These are phyloP conservation scores for Acronicta psi DNA, from an alignment of 2,888 invertebrate genomes.

Conservation along the genomic window DNA sequence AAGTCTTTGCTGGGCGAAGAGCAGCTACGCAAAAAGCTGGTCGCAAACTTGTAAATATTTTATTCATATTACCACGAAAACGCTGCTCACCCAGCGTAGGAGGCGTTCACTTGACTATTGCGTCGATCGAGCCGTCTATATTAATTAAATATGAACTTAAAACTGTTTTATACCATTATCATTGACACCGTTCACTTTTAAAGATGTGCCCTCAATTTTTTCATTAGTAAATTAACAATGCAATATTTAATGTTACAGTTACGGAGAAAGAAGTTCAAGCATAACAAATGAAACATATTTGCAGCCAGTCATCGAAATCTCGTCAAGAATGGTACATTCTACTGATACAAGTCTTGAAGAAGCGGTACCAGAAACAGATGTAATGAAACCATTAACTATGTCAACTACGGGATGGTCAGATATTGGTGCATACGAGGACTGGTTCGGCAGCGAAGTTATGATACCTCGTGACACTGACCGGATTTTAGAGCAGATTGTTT, in stretches of 20 bases:
- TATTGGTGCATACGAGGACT: conserved; percentile 75
- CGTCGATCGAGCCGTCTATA: no score
- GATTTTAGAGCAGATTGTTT: conserved; percentile 80
- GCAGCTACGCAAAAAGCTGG: conserved; percentile 76
- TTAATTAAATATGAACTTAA: no score
- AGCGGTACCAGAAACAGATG: conserved; percentile 52
- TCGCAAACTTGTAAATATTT: conserved; percentile 74
- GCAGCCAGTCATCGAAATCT: conserved; percentile 38
- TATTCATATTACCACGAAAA: background rate
- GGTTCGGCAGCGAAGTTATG: conserved; percentile 74
- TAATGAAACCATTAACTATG: conserved; percentile 49
- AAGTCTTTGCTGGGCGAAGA: conserved; percentile 83
- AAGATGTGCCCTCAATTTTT: no score
- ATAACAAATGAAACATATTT: conserved; percentile 22
- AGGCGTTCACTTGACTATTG: no score
- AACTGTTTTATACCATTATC: no score
- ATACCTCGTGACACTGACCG: conserved; percentile 80
- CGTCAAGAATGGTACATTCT: conserved; percentile 52
- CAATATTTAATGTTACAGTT: conserved; percentile 59
- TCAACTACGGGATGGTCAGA: conserved; percentile 65
- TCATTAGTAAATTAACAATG: background rate
- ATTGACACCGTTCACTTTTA: no score
- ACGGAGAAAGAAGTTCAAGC: conserved; percentile 60
- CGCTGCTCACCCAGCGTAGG: no score
- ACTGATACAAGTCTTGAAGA: conserved; percentile 61